These are phyloP conservation scores for Rana temporaria DNA, from an alignment of 2,113 vertebrate genomes.

Conservation along the genomic window DNA sequence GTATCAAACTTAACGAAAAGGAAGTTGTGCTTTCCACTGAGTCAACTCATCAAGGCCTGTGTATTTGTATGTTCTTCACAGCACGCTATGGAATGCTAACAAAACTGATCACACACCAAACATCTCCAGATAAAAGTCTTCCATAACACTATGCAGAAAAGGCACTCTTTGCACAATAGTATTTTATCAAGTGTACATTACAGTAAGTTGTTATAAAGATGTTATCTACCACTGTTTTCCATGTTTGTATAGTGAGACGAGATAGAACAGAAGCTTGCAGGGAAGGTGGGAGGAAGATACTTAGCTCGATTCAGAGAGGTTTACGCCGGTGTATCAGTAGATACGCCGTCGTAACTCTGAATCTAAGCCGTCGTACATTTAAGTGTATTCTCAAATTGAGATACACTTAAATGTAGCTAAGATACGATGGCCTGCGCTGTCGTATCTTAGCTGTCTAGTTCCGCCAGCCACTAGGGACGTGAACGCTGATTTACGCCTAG, in stretches of 20 bases:
- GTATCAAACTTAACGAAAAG: background rate
- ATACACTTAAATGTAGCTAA: too few relatives aligned
- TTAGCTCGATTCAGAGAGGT: too few relatives aligned
- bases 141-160: background rate
- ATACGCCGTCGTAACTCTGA: too few relatives aligned
- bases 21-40: background rate
- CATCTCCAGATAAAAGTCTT: constrained; percentile 8
- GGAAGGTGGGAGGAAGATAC: background rate
- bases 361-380: too few relatives aligned
- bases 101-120: constrained; percentile 1
- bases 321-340: too few relatives aligned
- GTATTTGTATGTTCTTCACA: background rate
- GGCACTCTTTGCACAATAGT: background rate
- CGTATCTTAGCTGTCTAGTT: too few relatives aligned
- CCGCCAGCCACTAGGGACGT: too few relatives aligned
- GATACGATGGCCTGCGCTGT: too few relatives aligned
- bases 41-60: constrained; percentile 2
- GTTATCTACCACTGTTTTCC: constrained; percentile 6
- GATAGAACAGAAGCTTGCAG: constrained; percentile 14
- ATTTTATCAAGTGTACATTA: background rate
- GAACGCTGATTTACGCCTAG: too few relatives aligned
- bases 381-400: too few relatives aligned
- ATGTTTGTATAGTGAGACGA: background rate
- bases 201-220: constrained; percentile 11
- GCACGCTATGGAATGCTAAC: constrained; percentile 6